phyloP scores from a whole-genome alignment of 2,888 invertebrate species.

The Agelastica alni region DNA sequence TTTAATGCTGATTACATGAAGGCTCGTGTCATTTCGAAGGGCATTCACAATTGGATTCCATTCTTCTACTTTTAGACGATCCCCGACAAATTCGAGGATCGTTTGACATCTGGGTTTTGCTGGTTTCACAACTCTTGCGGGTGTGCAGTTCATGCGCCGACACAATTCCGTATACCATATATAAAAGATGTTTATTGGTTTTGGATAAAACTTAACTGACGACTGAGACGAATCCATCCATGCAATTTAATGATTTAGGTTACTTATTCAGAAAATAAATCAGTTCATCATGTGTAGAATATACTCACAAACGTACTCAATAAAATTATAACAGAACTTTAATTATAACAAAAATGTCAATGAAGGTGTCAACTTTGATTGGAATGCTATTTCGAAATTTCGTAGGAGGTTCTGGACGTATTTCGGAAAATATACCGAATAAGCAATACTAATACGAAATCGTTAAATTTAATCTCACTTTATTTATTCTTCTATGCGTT shows the following conservation, averaged over 20 bases:
- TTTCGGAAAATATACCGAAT: background rate
- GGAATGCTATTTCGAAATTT: background rate
- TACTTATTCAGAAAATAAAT: background rate
- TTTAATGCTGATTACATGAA: slow-evolving; percentile 70
- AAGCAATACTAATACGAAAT: no score
- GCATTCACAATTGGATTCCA: slow-evolving; percentile 78
- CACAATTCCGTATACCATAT: slow-evolving; percentile 56
- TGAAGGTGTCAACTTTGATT: background rate
- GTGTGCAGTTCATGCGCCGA: slow-evolving; percentile 50
- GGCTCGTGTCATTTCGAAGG: slow-evolving; percentile 70
- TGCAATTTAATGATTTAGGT: slow-evolving; percentile 22
- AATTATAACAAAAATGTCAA: slow-evolving; percentile 6
- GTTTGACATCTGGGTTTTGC: slow-evolving; percentile 52
- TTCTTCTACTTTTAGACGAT: slow-evolving; percentile 74
- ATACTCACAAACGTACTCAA: background rate
- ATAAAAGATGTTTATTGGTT: slow-evolving; percentile 54
- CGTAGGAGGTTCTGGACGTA: background rate
- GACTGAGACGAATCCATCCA: slow-evolving; percentile 41
- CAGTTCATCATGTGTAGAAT: background rate
- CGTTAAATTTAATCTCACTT: no score
- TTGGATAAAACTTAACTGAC: slow-evolving; percentile 38
- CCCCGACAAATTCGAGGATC: slow-evolving; percentile 69
- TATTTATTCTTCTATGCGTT: no score
- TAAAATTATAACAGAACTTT: slow-evolving; percentile 2
- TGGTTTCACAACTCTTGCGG: slow-evolving; percentile 50